Evolutionary conservation across 2,888 invertebrate genomes (phyloP).

Genomic region (Ashinkailepas kermadecensis): DNA sequence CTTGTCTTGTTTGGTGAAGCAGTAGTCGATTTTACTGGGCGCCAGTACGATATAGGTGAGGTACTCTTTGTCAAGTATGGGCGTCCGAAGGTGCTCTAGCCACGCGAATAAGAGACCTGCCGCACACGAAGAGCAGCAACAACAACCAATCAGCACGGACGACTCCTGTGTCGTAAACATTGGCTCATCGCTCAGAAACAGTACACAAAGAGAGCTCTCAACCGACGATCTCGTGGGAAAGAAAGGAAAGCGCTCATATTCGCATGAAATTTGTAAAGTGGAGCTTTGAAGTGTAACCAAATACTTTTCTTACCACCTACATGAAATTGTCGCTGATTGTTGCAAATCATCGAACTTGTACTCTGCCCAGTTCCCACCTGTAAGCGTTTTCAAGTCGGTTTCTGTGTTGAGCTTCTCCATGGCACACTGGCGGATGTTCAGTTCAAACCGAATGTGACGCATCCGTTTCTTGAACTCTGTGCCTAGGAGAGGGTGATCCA

Average conservation of each 20-base stretch:
- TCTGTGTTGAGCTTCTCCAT: constrained; percentile 59
- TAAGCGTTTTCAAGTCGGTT: constrained; percentile 54
- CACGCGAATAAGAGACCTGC: constrained; percentile 61
- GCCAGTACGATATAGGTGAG: constrained; percentile 56
- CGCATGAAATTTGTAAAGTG: too few species aligned
- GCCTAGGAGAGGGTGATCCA: constrained; percentile 52
- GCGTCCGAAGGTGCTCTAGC: constrained; percentile 64
- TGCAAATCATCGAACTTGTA: too few species aligned
- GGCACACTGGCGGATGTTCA: constrained; percentile 59
- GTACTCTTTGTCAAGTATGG: constrained; percentile 58
- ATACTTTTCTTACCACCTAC: too few species aligned
- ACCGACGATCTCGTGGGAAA: too few species aligned
- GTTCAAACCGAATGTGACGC: constrained; percentile 49
- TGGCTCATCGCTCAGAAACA: too few species aligned
- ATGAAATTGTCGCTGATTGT: too few species aligned
- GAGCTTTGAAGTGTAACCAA: too few species aligned
- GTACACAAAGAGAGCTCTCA: too few species aligned
- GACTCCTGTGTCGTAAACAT: too few species aligned
- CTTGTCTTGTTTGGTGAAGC: constrained; percentile 44
- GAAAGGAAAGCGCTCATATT: too few species aligned
- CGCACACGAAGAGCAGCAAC: background rate
- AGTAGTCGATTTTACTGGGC: constrained; percentile 54
- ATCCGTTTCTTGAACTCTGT: constrained; percentile 43
- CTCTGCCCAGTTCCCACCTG: constrained; percentile 37
- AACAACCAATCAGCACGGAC: background rate